These are phyloP conservation scores for Eupithecia subfuscata DNA, from an alignment of 2,888 invertebrate genomes.

Conservation along the genomic window DNA sequence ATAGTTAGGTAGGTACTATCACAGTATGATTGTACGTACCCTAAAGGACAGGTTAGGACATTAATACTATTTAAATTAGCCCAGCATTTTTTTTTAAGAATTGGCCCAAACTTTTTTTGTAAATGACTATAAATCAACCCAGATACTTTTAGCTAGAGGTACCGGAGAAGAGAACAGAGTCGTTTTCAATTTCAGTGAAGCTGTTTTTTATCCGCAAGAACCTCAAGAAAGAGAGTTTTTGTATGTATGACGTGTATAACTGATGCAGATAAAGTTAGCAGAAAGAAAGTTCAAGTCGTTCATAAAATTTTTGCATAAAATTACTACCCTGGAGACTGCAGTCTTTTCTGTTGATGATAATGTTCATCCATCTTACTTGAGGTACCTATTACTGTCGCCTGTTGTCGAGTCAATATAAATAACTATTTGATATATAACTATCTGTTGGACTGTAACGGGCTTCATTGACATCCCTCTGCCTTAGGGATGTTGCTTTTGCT, in stretches of 20 bases:
- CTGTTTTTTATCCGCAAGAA: neutral
- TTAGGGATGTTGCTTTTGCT: slow-evolving; percentile 29
- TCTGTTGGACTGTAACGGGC: slow-evolving; percentile 52
- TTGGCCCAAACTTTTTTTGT: too few species aligned
- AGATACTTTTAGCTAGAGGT: too few species aligned
- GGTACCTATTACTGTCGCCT: slow-evolving; percentile 33
- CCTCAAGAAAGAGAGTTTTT: neutral
- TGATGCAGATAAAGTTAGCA: too few species aligned
- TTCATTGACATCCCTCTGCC: slow-evolving; percentile 52
- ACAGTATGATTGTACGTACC: too few species aligned
- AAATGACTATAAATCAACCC: too few species aligned
- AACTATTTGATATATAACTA: slow-evolving; percentile 36
- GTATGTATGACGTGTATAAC: neutral
- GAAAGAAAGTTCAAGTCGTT: too few species aligned
- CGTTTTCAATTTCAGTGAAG: neutral
- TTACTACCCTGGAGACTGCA: neutral
- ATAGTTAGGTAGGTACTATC: too few species aligned
- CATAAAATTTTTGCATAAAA: too few species aligned
- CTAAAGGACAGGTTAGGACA: too few species aligned
- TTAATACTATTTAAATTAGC: too few species aligned
- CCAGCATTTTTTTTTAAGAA: too few species aligned
- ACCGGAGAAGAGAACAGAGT: too few species aligned
- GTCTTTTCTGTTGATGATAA: neutral
- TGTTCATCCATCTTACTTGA: neutral
- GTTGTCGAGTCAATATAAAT: slow-evolving; percentile 39